Evolutionary conservation across 2,113 vertebrate species (phyloP), one percentile per base, ranked within the genome.

Genomic region (Passerina amoena): DNA sequence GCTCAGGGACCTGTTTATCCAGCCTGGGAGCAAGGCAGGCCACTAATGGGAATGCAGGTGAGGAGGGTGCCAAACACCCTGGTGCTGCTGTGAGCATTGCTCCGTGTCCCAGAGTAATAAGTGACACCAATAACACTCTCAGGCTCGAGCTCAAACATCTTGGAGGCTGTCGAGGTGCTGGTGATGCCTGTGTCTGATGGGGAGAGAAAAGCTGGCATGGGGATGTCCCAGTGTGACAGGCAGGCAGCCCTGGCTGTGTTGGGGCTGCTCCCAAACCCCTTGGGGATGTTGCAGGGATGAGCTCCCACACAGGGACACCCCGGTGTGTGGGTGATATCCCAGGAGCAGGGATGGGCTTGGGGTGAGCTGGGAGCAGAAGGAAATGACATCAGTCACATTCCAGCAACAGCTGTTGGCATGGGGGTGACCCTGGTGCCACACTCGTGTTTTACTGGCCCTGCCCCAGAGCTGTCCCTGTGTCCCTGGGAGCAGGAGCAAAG

Each of bases 311-410:
- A 3, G 38, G 63, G 44, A 53, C 37, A 12, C 9, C 7, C 24
- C 0, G 0, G 22, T 4, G 4, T 1, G 2, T 48, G 40, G 56
- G 47, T 0, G 8, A 15, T 19, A 30, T 4, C 4, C 28, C 0
- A 3, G 70, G 53, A 79, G 63, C 5, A 0, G 75, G 37, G 37
- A 10, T 1, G 25, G 72, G 53, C 2, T 0, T 0, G 0, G 50
- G 59, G 9, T 70, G 78, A 33, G 48, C 4, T 22, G 2, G 44
- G 45, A 44, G 60, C 35, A 33, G 37, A 37, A 10, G 18, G 4
- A 44, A 38, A 38, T 14, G 4, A 9, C 35, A 13, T 9, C 1
- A 1, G 10, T 10, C 60, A 22, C 23, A 21, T 28, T 89, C 10
- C 24, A 25, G 56, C 21, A 1, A 2, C 0, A 8, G 24, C 11